A percentile compares a stretch with the other conserved stretches of the same genome.
Conservation (phyloP, 2,888 invertebrate genomes). For the Saturnia japonica region DNA sequence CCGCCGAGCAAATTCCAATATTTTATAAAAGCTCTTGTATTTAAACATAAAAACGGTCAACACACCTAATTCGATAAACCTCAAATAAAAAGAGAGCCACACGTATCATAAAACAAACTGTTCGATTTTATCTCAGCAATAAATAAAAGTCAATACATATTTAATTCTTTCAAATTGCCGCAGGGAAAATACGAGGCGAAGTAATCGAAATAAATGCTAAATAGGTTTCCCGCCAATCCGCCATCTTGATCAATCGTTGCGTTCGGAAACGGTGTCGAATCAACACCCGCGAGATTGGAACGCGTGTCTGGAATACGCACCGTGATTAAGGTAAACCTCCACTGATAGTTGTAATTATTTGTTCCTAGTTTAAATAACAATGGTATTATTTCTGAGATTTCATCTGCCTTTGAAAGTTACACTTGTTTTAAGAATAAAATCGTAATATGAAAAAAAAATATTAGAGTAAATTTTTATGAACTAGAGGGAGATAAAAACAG, state of each 20-base stretch:
- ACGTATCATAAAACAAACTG: background rate
- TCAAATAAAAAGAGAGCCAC: conserved; percentile 2
- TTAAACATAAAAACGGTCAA: background rate
- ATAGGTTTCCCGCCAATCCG: conserved; percentile 44
- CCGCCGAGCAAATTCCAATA: background rate
- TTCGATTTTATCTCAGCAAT: conserved; percentile 21
- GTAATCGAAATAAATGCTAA: conserved; percentile 33
- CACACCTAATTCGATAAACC: conserved; percentile 4
- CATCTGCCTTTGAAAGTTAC: background rate
- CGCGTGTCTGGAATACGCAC: conserved; percentile 72
- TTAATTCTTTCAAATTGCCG: conserved; percentile 22
- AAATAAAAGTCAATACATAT: conserved; percentile 22
- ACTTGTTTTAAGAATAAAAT: too few relatives aligned
- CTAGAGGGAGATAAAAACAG: too few relatives aligned
- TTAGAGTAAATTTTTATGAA: too few relatives aligned
- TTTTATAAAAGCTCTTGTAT: background rate
- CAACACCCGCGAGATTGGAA: conserved; percentile 66
- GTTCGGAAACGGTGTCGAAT: conserved; percentile 59
- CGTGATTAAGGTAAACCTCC: conserved; percentile 38
- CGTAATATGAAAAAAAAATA: too few relatives aligned
- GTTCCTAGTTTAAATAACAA: background rate
- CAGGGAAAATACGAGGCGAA: conserved; percentile 19
- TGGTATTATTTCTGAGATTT: background rate
- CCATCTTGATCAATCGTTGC: conserved; percentile 61
- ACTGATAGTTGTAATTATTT: background rate